These are phyloP conservation scores for Marmota flaviventris DNA, from an alignment of 2,113 vertebrate genomes.

Conservation along the genomic window DNA sequence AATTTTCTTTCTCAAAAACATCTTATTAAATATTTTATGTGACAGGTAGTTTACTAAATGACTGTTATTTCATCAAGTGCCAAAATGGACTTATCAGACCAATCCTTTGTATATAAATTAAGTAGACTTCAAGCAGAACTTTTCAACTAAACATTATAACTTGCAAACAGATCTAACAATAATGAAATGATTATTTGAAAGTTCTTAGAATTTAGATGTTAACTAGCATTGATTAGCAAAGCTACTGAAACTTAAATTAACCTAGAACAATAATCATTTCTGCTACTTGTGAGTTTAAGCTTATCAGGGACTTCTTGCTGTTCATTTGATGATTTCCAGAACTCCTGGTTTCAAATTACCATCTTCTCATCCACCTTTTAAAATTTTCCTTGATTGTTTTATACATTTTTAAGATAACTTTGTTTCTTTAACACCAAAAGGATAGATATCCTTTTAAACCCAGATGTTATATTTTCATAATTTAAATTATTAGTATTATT, in stretches of 20 bases:
- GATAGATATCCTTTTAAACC: not conserved
- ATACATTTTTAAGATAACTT: not conserved
- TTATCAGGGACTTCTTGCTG: not conserved
- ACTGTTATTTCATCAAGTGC: not conserved
- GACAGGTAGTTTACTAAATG: not conserved
- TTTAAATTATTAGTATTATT: slow-evolving; percentile 22
- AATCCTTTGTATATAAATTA: slow-evolving; percentile 14
- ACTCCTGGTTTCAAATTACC: not conserved
- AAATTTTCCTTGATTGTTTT: not conserved
- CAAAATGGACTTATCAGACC: not conserved
- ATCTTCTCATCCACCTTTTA: not conserved
- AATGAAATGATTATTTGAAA: not conserved
- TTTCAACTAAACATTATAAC: not conserved
- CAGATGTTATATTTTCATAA: not conserved
- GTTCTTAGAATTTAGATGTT: not conserved
- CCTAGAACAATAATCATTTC: not conserved
- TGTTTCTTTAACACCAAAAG: not conserved
- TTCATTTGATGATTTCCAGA: not conserved
- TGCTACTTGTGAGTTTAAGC: not conserved
- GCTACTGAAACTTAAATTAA: not conserved
- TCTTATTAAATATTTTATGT: not conserved
- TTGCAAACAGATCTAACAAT: not conserved
- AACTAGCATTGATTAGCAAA: not conserved
- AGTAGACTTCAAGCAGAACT: not conserved
- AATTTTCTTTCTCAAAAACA: not conserved